Evolutionary conservation across 2,888 invertebrate species (phyloP).

Genomic region (Tanypteryx hageni): DNA sequence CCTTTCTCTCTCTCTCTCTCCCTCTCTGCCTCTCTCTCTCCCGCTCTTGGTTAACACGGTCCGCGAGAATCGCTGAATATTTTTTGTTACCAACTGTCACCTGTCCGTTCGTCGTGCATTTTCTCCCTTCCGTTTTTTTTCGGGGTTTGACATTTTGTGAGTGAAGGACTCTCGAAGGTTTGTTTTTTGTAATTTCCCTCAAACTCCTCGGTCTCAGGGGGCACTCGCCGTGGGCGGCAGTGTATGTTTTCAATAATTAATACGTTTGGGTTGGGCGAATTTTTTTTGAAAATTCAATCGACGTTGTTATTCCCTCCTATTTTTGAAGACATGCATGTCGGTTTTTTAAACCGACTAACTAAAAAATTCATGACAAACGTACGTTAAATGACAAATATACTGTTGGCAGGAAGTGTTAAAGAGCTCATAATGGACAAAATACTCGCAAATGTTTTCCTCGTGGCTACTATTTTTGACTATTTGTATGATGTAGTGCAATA

Average conservation of each 20-base stretch:
- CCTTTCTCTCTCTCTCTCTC: neutral
- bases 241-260: conserved; percentile 32
- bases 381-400: too few species aligned
- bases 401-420: too few species aligned
- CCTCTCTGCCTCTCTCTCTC: neutral
- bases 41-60: neutral
- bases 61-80: neutral
- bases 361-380: neutral
- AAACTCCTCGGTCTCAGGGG: neutral
- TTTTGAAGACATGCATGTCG: neutral
- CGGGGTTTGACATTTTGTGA: conserved; percentile 6
- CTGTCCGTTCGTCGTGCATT: conserved; percentile 17
- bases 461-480: too few species aligned
- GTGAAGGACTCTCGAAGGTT: conserved; percentile 5
- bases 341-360: neutral
- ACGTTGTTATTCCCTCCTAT: conserved; percentile 13
- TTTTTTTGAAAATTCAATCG: conserved; percentile 10
- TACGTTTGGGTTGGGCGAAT: neutral
- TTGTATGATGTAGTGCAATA: too few species aligned
- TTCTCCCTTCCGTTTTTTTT: neutral
- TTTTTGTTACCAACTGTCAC: neutral
- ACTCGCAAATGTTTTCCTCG: too few species aligned
- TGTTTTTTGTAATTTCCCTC: neutral
- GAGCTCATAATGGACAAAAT: too few species aligned
- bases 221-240: neutral